Percentiles rank a stretch among this genome's conserved stretches.
Evolutionary conservation across 2,888 invertebrate genomes (phyloP).

Genomic region (Synanthedon vespiformis): DNA sequence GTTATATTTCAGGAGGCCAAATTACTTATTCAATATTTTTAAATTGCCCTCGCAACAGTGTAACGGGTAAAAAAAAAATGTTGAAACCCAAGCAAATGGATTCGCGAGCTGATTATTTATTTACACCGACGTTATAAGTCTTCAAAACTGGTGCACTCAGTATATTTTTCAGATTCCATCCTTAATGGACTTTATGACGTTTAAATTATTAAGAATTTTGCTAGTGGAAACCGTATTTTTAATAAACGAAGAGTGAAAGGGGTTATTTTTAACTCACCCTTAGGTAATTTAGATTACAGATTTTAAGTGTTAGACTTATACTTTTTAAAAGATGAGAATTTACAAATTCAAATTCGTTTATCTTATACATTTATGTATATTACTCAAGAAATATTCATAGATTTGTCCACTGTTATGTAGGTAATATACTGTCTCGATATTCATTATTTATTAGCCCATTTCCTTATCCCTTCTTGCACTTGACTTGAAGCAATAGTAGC

Average conservation of each 20-base stretch:
- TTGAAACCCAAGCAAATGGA: slow-evolving; percentile 51
- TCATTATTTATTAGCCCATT: no score
- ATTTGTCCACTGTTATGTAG: no score
- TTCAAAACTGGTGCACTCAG: slow-evolving; percentile 16
- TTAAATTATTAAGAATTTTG: slow-evolving; percentile 7
- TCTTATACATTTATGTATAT: no score
- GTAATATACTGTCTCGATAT: no score
- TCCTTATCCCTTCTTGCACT: no score
- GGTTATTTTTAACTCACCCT: neutral
- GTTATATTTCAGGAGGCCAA: slow-evolving; percentile 42
- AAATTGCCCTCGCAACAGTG: slow-evolving; percentile 54
- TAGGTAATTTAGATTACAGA: no score
- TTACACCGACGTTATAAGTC: slow-evolving; percentile 32
- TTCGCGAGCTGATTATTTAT: slow-evolving; percentile 50
- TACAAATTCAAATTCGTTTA: no score
- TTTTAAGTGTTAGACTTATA: no score
- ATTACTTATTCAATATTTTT: slow-evolving; percentile 64
- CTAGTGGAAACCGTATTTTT: slow-evolving; percentile 3
- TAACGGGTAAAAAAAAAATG: slow-evolving; percentile 60
- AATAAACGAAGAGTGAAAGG: neutral
- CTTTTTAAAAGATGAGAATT: no score
- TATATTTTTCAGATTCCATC: slow-evolving; percentile 5
- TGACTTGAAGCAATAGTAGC: no score
- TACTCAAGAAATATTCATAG: no score
- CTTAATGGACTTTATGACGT: slow-evolving; percentile 9